Percentiles rank a stretch among this genome's conserved stretches.
These are phyloP conservation scores for Abscondita cerata DNA, from an alignment of 2,888 invertebrate genomes.

Conservation along the genomic window DNA sequence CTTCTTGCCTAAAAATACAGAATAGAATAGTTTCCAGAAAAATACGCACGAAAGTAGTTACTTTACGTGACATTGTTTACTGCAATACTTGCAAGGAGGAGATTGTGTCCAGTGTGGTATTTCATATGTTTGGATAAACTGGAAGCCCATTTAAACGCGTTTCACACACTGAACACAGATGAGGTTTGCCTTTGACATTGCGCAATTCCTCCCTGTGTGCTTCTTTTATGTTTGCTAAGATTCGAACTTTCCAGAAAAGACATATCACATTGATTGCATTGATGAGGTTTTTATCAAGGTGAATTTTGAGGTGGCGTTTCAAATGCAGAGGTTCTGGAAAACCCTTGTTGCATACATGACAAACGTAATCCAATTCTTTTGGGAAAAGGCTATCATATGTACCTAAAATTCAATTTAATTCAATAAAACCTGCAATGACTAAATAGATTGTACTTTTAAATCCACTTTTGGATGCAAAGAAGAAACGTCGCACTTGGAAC, in stretches of 20 bases:
- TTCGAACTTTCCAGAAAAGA: conserved; percentile 62
- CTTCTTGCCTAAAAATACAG: conserved; percentile 51
- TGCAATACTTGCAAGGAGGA: conserved; percentile 60
- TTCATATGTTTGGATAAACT: conserved; percentile 63
- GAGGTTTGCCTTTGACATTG: conserved; percentile 58
- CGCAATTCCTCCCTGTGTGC: conserved; percentile 61
- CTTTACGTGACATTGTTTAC: conserved; percentile 62
- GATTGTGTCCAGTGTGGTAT: conserved; percentile 61
- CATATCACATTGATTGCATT: conserved; percentile 60
- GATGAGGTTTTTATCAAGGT: conserved; percentile 60
- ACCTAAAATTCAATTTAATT: too few relatives aligned
- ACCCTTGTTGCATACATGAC: conserved; percentile 56
- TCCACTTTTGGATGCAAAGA: conserved; percentile 57
- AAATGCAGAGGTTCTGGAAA: conserved; percentile 58
- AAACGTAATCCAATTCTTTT: conserved; percentile 54
- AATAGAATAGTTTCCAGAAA: too few relatives aligned
- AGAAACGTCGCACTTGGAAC: conserved; percentile 54
- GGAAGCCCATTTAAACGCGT: conserved; percentile 62
- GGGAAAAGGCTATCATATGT: conserved; percentile 59
- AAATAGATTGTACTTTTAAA: conserved; percentile 54
- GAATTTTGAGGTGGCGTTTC: conserved; percentile 60
- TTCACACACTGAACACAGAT: conserved; percentile 59
- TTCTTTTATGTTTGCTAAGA: conserved; percentile 60
- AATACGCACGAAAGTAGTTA: too few relatives aligned
- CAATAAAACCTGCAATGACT: too few relatives aligned